These are phyloP conservation scores for Malurus splendens DNA, from an alignment of 2,797 vertebrate species.

Conservation along the genomic window DNA sequence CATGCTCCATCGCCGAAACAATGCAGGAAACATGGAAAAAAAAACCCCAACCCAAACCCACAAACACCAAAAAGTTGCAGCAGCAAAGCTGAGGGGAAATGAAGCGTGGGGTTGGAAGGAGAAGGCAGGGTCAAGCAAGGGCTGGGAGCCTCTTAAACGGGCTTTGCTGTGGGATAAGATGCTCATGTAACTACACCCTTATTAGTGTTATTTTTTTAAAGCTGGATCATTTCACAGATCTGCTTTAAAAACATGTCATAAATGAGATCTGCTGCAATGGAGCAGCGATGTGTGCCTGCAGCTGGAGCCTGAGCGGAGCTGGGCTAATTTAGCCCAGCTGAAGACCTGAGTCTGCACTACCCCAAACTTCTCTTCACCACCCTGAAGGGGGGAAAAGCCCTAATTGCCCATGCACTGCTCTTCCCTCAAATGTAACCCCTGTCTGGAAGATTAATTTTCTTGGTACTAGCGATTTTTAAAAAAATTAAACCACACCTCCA, in stretches of 20 bases:
- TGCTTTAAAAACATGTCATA: slow-evolving; percentile 66
- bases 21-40: not conserved
- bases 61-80: not conserved
- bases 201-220: slow-evolving; percentile 65
- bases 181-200: slow-evolving; percentile 63
- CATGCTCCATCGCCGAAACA: not conserved
- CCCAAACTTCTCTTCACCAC: not conserved
- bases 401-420: not conserved
- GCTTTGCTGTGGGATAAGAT: slow-evolving; percentile 58
- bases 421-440: not conserved
- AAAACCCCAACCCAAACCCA: not conserved
- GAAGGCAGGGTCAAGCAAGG: slow-evolving; percentile 50
- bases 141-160: slow-evolving; percentile 58
- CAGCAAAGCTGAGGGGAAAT: not conserved
- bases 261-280: slow-evolving; percentile 55
- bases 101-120: not conserved
- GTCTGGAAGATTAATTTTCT: not conserved
- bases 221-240: slow-evolving; percentile 66
- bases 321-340: slow-evolving; percentile 55
- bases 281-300: slow-evolving; percentile 32
- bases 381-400: not conserved
- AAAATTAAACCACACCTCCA: not conserved
- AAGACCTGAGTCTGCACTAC: not conserved
- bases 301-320: slow-evolving; percentile 14
- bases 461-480: not conserved